Evolutionary conservation across 2,888 invertebrate species (phyloP).

Genomic region (Shargacucullia verbasci): DNA sequence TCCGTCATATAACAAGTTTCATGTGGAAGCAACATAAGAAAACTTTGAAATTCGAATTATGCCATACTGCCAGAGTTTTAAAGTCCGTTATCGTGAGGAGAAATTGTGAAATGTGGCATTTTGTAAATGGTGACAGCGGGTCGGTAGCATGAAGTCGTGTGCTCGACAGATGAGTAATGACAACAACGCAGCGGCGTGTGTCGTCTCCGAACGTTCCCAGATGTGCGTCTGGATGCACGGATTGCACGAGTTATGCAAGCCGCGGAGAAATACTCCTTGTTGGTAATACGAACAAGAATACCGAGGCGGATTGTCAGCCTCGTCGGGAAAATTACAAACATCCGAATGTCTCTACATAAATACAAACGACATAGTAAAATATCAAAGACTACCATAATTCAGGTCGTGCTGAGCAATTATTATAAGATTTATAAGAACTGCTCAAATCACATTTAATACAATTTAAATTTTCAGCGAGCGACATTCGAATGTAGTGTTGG

Average conservation of each 20-base stretch:
- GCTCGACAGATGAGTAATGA: slow-evolving; percentile 88
- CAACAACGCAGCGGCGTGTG: slow-evolving; percentile 83
- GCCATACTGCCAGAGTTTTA: slow-evolving; percentile 65
- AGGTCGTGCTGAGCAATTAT: slow-evolving; percentile 37
- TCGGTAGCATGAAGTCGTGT: slow-evolving; percentile 81
- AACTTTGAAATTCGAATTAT: slow-evolving; percentile 56
- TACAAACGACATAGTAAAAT: slow-evolving; percentile 29
- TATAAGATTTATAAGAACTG: slow-evolving; percentile 41
- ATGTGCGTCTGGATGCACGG: slow-evolving; percentile 80
- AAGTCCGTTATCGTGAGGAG: slow-evolving; percentile 69
- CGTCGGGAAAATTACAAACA: slow-evolving; percentile 60
- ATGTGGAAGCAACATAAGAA: slow-evolving; percentile 62
- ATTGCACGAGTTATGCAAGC: slow-evolving; percentile 81
- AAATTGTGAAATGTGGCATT: slow-evolving; percentile 70
- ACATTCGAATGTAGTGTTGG: slow-evolving; percentile 26
- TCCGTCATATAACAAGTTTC: slow-evolving; percentile 65
- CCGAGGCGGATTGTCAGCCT: slow-evolving; percentile 54
- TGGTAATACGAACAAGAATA: slow-evolving; percentile 66
- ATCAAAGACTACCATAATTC: slow-evolving; percentile 37
- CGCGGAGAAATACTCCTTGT: slow-evolving; percentile 68
- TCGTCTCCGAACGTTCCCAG: slow-evolving; percentile 81
- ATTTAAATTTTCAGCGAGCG: slow-evolving; percentile 25
- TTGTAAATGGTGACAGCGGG: slow-evolving; percentile 68
- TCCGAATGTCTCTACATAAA: slow-evolving; percentile 51
- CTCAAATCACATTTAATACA: slow-evolving; percentile 35